Evolutionary conservation across 2,888 invertebrate species (phyloP), one percentile per base, ranked within the genome.

Genomic region (Schizaphis graminum): DNA sequence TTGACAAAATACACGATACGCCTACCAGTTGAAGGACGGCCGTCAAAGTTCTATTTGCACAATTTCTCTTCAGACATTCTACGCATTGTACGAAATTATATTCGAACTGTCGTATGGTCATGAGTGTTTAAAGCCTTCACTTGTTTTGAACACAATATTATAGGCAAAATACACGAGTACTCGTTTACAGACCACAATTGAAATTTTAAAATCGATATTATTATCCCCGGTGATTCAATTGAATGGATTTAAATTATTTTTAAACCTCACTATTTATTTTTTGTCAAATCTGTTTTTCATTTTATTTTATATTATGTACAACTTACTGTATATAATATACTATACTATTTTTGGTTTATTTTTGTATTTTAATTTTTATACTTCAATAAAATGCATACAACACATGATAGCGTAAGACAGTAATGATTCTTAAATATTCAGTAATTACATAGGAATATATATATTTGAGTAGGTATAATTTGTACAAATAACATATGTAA

Each of bases 1-100:
- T 94, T 61, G 93, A 94, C 84, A 89, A 56, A 89, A 93, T 84
- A 89, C 35, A 44, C 67, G 77, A 93, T 93, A 28, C 49, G 61
- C 57, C 35, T 41, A 88, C 49, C 35, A 41, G 41, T 53, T 56
- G 88, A 88, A 92, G 88, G 67, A 92, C 92, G 67, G 53, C 57
- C 41, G 16, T 56, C 61, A 88, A 67, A 87, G 61, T 26, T 87
- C 56, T 87, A 93, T 89, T 89, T 93, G 13, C 67, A 89, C 89
- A 88, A 41, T 57, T 89, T 57, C 77, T 56, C 93, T 84, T 47
- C 56, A n/a, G 44, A 85, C 91, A 26, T 84, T 53, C n/a, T 53
- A 21, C 26, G 41, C 47, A 77, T 41, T 91, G 56, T 28, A 13
- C 53, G 35, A 49, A 90, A 67, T n/a, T 67, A 44, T 47, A 67